Percentiles rank a stretch among this genome's conserved stretches.
These are phyloP conservation scores for Heteropelma amictum DNA, from an alignment of 2,888 invertebrate species.

Conservation along the genomic window DNA sequence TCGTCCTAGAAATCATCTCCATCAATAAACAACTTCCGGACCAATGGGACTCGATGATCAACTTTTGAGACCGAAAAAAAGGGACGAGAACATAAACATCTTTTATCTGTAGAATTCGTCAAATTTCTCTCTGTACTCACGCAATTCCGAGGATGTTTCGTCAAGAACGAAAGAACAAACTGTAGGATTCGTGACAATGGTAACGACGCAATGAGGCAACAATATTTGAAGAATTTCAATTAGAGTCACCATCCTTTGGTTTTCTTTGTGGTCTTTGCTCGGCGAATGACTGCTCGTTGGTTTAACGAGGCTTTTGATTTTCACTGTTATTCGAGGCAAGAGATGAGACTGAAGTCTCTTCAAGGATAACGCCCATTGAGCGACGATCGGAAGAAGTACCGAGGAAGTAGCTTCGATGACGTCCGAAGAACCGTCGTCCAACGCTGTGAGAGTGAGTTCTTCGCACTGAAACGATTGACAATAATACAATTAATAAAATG, in stretches of 20 bases:
- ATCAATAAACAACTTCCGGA: too few species aligned
- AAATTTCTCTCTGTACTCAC: conserved; percentile 56
- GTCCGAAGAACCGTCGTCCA: conserved; percentile 80
- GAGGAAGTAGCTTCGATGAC: conserved; percentile 80
- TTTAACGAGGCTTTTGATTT: conserved; percentile 70
- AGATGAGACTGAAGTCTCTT: conserved; percentile 80
- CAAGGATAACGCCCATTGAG: conserved; percentile 82
- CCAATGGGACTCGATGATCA: too few species aligned
- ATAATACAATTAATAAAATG: conserved; percentile 1
- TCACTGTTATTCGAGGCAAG: conserved; percentile 71
- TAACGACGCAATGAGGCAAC: conserved; percentile 71
- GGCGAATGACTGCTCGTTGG: conserved; percentile 66
- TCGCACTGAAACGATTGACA: conserved; percentile 77
- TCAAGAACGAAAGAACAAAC: conserved; percentile 65
- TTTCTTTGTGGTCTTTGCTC: conserved; percentile 68
- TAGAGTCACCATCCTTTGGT: conserved; percentile 67
- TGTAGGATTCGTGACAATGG: conserved; percentile 65
- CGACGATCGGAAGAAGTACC: conserved; percentile 82
- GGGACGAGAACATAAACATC: neutral
- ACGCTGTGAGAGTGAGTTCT: conserved; percentile 81
- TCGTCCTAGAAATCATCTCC: too few species aligned
- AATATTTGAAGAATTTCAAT: conserved; percentile 69
- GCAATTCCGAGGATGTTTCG: conserved; percentile 64
- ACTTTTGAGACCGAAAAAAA: neutral
- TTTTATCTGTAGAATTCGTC: neutral